Percentiles rank a stretch among this genome's conserved stretches.
These are phyloP conservation scores for Coelogynopora nodosa DNA, from an alignment of 2,888 invertebrate genomes.

Conservation along the genomic window DNA sequence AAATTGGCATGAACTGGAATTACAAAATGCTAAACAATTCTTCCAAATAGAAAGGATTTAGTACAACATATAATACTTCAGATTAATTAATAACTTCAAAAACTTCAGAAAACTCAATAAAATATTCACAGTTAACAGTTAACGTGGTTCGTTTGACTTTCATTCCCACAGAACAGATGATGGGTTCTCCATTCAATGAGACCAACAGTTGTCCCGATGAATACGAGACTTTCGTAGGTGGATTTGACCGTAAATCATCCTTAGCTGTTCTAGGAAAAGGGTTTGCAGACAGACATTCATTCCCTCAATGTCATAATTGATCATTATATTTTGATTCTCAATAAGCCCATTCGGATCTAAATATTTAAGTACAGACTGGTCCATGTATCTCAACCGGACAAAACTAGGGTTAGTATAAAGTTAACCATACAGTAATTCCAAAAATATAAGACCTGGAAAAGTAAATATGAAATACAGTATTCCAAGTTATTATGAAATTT, in stretches of 20 bases:
- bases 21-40: no score
- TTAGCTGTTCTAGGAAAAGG: neutral
- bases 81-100: no score
- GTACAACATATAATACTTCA: no score
- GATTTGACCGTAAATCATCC: neutral
- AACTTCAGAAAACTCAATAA: no score
- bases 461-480: no score
- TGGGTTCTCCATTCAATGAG: neutral
- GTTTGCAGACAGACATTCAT: neutral
- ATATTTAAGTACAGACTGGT: neutral
- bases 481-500: no score
- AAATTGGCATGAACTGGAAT: no score
- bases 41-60: no score
- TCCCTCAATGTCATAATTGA: neutral
- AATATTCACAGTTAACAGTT: neutral
- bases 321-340: neutral
- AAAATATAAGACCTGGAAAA: no score
- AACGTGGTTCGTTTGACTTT: neutral
- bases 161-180: neutral
- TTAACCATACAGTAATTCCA: no score
- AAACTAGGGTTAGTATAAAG: neutral
- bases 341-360: neutral
- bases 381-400: neutral
- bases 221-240: neutral
- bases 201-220: neutral